Evolutionary conservation across 2,113 vertebrate species (phyloP), one percentile per base, ranked within the genome.

Genomic region (Chaetorhynchus papuensis): DNA sequence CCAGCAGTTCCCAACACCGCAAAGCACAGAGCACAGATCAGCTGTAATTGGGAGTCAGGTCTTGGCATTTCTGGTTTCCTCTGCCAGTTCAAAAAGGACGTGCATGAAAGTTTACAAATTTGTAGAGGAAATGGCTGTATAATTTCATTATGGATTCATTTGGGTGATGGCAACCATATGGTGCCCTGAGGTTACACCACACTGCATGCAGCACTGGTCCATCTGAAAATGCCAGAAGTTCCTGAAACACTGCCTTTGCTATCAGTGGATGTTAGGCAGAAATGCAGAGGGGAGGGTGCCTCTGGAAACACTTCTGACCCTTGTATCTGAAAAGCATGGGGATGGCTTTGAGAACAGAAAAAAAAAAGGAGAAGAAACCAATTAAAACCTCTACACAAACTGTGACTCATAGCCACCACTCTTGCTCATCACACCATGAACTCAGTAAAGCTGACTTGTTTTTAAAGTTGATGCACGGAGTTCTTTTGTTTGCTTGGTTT

Each of bases 41-140:
- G 2, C 52, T 45, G 54, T 49, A 92, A 94, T 83, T 9, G 49
- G 66, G 76, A 86, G 71, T 66, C 85, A 66, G 63, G 39, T 44
- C 76, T 60, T 65, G 49, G 56, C 15, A 8, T 44, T 95, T 78
- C 82, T 91, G 47, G 39, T 89, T 94, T 85, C 63, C 68, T 75
- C 90, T 69, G 57, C 22, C 88, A 77, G 71, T 86, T 81, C 2
- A 20, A 82, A 88, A 59, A 60, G 19, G 70, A 88, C 0, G 1
- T 22, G 52, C 69, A 92, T 30, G 42, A 27, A 91, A 77, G 64
- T 91, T 83, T 71, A 75, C 76, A 70, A 61, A 93, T 95, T 89
- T 87, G 90, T 57, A 94, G 71, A 91, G 81, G 93, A 97, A 95
- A 91, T 47, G 42, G 71, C 57, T 94, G 74, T 45, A 41, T 83